These are phyloP conservation scores for Microplitis manilae DNA, from an alignment of 2,888 invertebrate genomes.

Conservation along the genomic window DNA sequence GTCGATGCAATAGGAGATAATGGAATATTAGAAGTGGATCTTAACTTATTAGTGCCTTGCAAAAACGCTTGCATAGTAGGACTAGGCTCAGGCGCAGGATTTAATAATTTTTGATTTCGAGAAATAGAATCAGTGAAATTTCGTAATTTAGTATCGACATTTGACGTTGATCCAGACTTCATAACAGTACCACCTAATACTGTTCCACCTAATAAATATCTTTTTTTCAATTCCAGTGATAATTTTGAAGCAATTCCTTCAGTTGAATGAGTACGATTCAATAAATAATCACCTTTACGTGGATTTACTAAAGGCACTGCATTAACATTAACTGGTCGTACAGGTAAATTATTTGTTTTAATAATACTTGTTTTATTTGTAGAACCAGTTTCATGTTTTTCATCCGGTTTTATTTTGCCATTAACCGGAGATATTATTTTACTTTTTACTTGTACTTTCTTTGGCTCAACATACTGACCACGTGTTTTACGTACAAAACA, in stretches of 20 bases:
- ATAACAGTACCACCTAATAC: constrained; percentile 80
- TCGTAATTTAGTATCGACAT: constrained; percentile 87
- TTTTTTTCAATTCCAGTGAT: constrained; percentile 88
- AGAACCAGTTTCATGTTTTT: constrained; percentile 47
- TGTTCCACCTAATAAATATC: constrained; percentile 84
- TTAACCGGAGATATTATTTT: constrained; percentile 72
- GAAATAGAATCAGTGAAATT: constrained; percentile 89
- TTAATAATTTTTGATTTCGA: constrained; percentile 88
- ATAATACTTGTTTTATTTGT: constrained; percentile 25
- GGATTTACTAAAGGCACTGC: constrained; percentile 74
- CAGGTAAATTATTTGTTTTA: constrained; percentile 23
- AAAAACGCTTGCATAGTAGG: constrained; percentile 81
- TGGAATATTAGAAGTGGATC: constrained; percentile 50
- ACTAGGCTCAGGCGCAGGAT: constrained; percentile 82
- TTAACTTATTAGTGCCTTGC: constrained; percentile 71
- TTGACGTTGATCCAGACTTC: constrained; percentile 87
- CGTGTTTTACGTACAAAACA: constrained; percentile 75
- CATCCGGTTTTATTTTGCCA: constrained; percentile 62
- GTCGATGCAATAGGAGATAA: constrained; percentile 67
- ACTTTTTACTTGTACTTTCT: constrained; percentile 77
- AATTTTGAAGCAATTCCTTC: constrained; percentile 91
- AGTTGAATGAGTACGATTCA: constrained; percentile 88
- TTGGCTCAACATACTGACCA: constrained; percentile 72
- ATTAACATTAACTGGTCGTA: constrained; percentile 25
- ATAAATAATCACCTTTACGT: constrained; percentile 81